Evolutionary conservation across 1,140 invertebrate genomes (phyloP), one percentile per base, ranked within the genome.

Genomic region (Berghia stephanieae): DNA sequence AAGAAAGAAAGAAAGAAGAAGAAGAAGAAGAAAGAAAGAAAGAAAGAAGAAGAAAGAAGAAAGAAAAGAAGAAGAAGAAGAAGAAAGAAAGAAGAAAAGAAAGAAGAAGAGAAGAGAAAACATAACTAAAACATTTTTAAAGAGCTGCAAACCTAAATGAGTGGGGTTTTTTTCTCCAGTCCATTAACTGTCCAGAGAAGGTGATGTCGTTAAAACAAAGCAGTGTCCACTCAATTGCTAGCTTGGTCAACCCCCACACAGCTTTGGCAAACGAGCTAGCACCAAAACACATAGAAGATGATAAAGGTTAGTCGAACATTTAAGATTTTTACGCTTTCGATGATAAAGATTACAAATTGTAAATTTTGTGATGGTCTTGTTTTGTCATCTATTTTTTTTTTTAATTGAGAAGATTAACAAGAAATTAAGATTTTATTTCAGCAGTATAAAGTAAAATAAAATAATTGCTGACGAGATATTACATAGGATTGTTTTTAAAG

Each of bases 231-330:
- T 79, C 84, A 3, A 81, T 86, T 10, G 75, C 84, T 1, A 83
- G 82, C 75, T 63, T 86, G 40, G 81, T 86, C 5, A 86, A 86
- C 52, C 84, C 84, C 27, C 83, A 86, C 60, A 78, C 68, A 18
- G 57, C 66, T n/a, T 18, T 78, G 18, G 43, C 57, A 1, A 18
- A 27, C 2, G 42, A 71, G 68, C 16, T 43, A 63, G 69, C 71
- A 44, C 52, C 79, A 38, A 70, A 70, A 44, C 27, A 69, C 46
- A 16, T 38, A 42, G 34, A 72, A 46, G 75, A 49, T 57, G n/a
- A n/a, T n/a, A n/a, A n/a, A n/a, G n/a, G n/a, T n/a, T n/a, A n/a
- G n/a, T n/a, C n/a, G n/a, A n/a, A n/a, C n/a, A n/a, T n/a, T n/a
- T n/a, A n/a, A n/a, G n/a, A n/a, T n/a, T n/a, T n/a, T n/a, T n/a